phyloP scores from a whole-genome alignment of 2,113 vertebrate genomes.

The Notarius lentiginosus region DNA sequence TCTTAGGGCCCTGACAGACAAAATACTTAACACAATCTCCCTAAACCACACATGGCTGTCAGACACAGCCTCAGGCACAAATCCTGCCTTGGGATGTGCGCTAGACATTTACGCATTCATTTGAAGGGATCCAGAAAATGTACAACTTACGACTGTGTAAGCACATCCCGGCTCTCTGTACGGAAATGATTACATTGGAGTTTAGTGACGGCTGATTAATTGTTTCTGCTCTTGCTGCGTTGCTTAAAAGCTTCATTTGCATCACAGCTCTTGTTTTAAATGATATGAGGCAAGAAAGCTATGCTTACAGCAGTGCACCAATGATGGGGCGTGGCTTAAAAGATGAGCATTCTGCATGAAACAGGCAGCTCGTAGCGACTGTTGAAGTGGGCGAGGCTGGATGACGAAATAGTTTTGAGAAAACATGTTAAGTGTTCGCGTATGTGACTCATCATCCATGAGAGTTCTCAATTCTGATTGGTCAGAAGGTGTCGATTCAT shows the following conservation, averaged over 20 bases:
- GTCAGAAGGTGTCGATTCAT: no score
- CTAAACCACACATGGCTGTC: conserved; percentile 18
- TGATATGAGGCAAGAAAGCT: not conserved
- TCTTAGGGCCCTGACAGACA: not conserved
- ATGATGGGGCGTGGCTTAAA: not conserved
- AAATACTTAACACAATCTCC: conserved; percentile 20
- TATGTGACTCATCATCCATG: no score
- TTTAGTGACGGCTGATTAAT: not conserved
- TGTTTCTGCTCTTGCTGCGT: not conserved
- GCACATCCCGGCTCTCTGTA: not conserved
- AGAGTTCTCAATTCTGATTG: no score
- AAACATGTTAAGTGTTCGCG: no score
- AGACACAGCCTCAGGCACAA: conserved; percentile 3
- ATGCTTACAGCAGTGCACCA: not conserved
- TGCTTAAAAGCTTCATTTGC: conserved; percentile 12
- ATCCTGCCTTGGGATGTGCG: not conserved
- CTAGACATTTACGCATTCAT: conserved; percentile 6
- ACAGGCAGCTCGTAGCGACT: not conserved
- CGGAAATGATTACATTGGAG: not conserved
- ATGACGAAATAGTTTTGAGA: no score
- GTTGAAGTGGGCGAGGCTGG: not conserved
- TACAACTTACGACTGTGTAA: not conserved
- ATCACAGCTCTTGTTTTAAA: not conserved
- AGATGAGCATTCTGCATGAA: no score
- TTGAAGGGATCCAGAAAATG: not conserved